These are phyloP conservation scores for Amia ocellicauda DNA, from an alignment of 2,113 vertebrate genomes.

Conservation along the genomic window DNA sequence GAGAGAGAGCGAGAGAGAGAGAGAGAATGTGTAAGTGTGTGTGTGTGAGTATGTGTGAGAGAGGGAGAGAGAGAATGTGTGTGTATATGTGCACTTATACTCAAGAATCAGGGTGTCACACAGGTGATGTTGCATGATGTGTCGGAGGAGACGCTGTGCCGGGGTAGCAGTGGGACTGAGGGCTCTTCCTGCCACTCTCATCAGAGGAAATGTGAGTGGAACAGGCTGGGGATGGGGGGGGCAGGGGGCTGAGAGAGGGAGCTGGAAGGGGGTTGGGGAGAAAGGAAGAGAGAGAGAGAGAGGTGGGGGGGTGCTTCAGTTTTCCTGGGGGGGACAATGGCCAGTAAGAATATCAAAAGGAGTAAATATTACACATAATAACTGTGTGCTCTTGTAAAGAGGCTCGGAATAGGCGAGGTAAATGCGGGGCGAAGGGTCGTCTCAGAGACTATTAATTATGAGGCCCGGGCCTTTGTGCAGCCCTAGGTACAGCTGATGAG, in stretches of 20 bases:
- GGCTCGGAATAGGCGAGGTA: constrained; percentile 41
- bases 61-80: neutral
- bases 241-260: too few relatives aligned
- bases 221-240: too few relatives aligned
- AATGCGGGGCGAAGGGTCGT: constrained; percentile 57
- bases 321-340: constrained; percentile 24
- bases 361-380: constrained; percentile 69
- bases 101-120: neutral
- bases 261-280: too few relatives aligned
- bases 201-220: too few relatives aligned
- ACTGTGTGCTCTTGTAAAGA: constrained; percentile 51
- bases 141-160: neutral
- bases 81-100: neutral
- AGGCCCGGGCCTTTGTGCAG: constrained; percentile 52
- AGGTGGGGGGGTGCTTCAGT: neutral
- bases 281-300: too few relatives aligned
- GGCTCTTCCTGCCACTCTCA: too few relatives aligned
- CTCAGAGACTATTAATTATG: constrained; percentile 42
- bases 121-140: neutral
- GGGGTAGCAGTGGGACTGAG: too few relatives aligned
- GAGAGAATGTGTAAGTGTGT: neutral
- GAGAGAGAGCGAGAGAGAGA: neutral
- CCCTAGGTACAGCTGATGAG: constrained; percentile 49
- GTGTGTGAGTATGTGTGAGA: neutral
- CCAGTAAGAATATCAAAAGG: constrained; percentile 44